Conservation (phyloP, 2,888 invertebrate genomes). For the Xylophagus ater region DNA sequence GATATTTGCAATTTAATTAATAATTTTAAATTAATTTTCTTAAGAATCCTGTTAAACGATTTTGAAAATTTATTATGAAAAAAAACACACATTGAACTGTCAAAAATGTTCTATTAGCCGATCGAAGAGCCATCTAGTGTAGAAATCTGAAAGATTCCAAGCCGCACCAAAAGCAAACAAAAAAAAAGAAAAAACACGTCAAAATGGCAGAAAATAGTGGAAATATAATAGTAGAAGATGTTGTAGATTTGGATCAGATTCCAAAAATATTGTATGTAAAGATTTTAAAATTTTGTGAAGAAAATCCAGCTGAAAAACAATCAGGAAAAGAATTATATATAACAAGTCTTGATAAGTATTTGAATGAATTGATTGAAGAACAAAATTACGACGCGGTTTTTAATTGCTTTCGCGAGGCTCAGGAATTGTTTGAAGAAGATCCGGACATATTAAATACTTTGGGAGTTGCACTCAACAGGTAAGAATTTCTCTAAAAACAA, state of each 20-base stretch:
- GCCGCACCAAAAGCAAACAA: not conserved
- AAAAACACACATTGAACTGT: no score
- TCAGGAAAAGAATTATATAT: slow-evolving; percentile 8
- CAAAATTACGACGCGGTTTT: slow-evolving; percentile 12
- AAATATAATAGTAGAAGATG: slow-evolving; percentile 4
- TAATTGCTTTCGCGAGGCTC: slow-evolving; percentile 12
- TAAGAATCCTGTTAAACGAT: no score
- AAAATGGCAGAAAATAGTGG: slow-evolving; percentile 13
- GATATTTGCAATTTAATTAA: no score
- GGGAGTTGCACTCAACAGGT: slow-evolving; percentile 16
- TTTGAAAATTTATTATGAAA: no score
- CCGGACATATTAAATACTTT: slow-evolving; percentile 15
- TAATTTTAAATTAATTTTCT: no score
- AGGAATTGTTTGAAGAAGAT: slow-evolving; percentile 12
- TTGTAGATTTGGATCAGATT: slow-evolving; percentile 3
- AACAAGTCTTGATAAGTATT: slow-evolving; percentile 4
- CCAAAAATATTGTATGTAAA: slow-evolving; percentile 13
- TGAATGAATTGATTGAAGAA: slow-evolving; percentile 10
- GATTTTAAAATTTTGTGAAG: slow-evolving; percentile 8
- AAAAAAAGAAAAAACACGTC: no score
- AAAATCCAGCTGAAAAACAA: slow-evolving; percentile 1
- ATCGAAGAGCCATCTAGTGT: no score
- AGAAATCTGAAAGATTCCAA: no score
- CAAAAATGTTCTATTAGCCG: no score
- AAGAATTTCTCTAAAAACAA: slow-evolving; percentile 2